Base-by-base conservation (phyloP, 2,113 vertebrate genomes). In the Oreotragus oreotragus region DNA sequence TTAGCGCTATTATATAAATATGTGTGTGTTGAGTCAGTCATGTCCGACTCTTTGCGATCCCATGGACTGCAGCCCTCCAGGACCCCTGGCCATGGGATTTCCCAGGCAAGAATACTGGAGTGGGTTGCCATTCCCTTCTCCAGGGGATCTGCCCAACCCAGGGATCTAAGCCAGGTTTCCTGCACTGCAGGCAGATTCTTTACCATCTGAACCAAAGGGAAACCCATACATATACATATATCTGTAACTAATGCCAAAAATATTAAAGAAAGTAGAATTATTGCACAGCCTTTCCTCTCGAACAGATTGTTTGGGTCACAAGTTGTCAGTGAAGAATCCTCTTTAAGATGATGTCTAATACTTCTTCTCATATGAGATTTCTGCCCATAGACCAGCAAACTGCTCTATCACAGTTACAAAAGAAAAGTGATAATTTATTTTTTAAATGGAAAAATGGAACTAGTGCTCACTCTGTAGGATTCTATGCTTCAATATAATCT, bases 341-440 rank as follows among this genome's bases (percentile, higher is more conserved):
- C 45, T 13, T 90, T 62, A 51, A 89, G 93, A 86, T 33, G 6
- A 85, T 55, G 16, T 47, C 43, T 79, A 83, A 49, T 28, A 62
- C 96, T 28, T 84, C 14, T 81, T 88, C 33, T 89, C 47, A 64
- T 28, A 70, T 23, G 30, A 33, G 30, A 90, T 70, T 86, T 92
- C 33, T 73, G 77, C 23, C 36, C 25, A 64, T 3, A 91, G 51
- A 28, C 57, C 66, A 84, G 33, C 0, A 84, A 92, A 87, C 9
- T 84, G 23, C n/a, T 21, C 47, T 53, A 84, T 55, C 45, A 57
- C 19, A 49, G 0, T 80, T 70, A 47, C 23, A 51, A 91, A 92
- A 94, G 36, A 88, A 90, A 91, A 90, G 36, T 64, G 77, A 49
- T 19, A 79, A 79, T 84, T 91, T 70, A 58, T 58, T 98, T 96